Evolutionary conservation across 2,888 invertebrate species (phyloP).

Genomic region (Pristionchus fissidentatus): DNA sequence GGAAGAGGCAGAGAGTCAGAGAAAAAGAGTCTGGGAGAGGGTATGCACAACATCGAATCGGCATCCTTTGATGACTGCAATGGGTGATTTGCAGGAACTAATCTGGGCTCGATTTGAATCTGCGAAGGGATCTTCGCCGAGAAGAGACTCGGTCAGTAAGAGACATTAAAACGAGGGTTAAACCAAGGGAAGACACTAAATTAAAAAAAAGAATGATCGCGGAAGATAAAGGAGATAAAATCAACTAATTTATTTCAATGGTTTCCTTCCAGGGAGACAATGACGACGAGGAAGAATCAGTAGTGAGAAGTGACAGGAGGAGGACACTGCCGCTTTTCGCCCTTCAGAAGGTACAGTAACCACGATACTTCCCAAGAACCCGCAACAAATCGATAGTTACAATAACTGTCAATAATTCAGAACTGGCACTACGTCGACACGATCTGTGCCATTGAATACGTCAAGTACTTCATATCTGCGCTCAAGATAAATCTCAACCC

Average conservation of each 20-base stretch:
- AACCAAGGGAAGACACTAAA: no score
- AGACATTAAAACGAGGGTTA: background rate
- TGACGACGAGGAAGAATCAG: background rate
- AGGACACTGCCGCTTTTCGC: background rate
- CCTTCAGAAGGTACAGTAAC: background rate
- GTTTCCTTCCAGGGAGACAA: no score
- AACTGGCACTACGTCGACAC: background rate
- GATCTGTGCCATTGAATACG: background rate
- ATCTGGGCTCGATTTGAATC: constrained; percentile 26
- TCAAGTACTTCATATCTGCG: background rate
- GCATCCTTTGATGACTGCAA: no score
- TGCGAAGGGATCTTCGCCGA: background rate
- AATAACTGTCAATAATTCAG: background rate
- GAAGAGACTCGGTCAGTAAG: constrained; percentile 4
- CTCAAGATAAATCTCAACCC: background rate
- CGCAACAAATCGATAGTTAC: no score
- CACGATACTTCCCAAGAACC: background rate
- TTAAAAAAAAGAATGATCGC: no score
- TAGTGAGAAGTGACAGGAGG: background rate
- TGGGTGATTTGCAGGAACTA: background rate
- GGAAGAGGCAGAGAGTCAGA: no score
- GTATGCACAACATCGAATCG: no score
- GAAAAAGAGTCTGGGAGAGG: no score
- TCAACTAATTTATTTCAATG: no score
- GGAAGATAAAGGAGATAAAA: no score